Evolutionary conservation across 2,888 invertebrate species (phyloP).

Genomic region (Lapara coniferarum): DNA sequence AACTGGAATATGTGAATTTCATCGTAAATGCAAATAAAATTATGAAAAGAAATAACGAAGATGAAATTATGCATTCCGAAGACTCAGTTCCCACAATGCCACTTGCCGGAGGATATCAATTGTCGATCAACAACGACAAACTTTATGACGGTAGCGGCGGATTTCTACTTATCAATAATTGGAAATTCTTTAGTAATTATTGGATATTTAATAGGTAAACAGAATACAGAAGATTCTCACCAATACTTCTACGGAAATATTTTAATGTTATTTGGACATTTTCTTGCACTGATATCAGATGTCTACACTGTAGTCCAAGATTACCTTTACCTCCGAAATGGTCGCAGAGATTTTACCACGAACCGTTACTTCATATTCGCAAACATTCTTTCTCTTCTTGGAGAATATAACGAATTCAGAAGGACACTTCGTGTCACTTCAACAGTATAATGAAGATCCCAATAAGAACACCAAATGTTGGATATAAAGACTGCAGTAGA

Average conservation of each 20-base stretch:
- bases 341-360: constrained; percentile 37
- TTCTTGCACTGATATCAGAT: constrained; percentile 45
- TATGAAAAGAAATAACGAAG: constrained; percentile 30
- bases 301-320: constrained; percentile 40
- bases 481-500: constrained; percentile 42
- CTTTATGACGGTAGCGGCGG: constrained; percentile 40
- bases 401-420: constrained; percentile 52
- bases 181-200: constrained; percentile 47
- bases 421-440: constrained; percentile 17
- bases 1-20: neutral
- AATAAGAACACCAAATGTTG: constrained; percentile 45
- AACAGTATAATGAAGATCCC: constrained; percentile 27
- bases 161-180: constrained; percentile 47
- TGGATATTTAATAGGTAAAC: constrained; percentile 47
- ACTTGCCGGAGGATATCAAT: constrained; percentile 33
- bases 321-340: constrained; percentile 37
- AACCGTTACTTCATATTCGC: constrained; percentile 50
- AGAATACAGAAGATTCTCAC: constrained; percentile 35
- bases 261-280: constrained; percentile 48
- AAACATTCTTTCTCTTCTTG: constrained; percentile 51
- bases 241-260: constrained; percentile 40
- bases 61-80: constrained; percentile 45
- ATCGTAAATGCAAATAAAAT: neutral
- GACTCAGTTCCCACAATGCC: constrained; percentile 31
- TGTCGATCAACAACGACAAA: constrained; percentile 32